phyloP scores from a whole-genome alignment of 2,888 invertebrate genomes.

The Julus scandinavius region DNA sequence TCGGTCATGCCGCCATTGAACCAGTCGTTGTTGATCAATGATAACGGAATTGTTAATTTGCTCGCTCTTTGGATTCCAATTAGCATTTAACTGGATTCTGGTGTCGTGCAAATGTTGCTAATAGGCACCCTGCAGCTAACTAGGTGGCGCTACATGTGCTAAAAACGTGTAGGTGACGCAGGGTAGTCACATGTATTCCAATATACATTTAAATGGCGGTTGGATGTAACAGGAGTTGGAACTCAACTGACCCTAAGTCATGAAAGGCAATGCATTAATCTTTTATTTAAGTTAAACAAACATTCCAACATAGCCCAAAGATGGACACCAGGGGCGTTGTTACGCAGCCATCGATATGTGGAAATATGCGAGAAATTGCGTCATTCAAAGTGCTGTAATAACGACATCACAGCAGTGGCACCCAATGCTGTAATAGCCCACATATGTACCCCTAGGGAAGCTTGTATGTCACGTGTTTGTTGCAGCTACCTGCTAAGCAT shows the following conservation, averaged over 20 bases:
- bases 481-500: neutral
- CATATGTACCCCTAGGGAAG: neutral
- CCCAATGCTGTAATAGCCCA: neutral
- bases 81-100: no score
- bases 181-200: no score
- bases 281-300: neutral
- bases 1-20: no score
- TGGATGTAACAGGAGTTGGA: neutral
- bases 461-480: neutral
- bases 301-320: neutral
- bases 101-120: no score
- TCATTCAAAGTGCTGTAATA: neutral
- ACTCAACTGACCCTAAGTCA: neutral
- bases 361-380: neutral
- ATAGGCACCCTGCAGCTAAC: no score
- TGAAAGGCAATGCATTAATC: neutral
- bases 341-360: neutral
- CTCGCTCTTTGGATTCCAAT: no score
- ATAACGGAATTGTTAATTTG: no score
- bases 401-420: neutral
- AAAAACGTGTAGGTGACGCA: no score
- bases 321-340: slow-evolving; percentile 7
- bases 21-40: no score
- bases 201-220: neutral
- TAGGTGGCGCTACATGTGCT: no score